Conservation (phyloP, 2,797 vertebrate genomes). For the Prionace glauca region DNA sequence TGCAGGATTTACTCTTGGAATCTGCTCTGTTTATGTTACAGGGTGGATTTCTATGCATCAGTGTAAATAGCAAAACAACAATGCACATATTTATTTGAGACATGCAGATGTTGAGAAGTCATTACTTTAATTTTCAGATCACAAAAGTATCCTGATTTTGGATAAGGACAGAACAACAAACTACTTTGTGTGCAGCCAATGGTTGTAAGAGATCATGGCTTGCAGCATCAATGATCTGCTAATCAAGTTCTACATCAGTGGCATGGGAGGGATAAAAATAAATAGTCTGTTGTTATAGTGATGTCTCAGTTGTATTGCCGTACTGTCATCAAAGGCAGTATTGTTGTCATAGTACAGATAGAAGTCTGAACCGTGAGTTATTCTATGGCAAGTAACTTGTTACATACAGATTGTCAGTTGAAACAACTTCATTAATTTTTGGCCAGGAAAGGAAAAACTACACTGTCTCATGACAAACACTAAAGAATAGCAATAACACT, state of each 20-base stretch:
- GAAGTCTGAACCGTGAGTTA: background rate
- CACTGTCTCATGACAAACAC: background rate
- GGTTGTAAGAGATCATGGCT: background rate
- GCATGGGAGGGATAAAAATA: background rate
- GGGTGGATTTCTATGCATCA: background rate
- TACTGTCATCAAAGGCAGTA: background rate
- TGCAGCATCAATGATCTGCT: background rate
- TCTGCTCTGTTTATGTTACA: background rate
- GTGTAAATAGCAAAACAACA: background rate
- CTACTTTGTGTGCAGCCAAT: background rate
- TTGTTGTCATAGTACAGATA: background rate
- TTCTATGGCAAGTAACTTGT: background rate
- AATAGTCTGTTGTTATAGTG: background rate
- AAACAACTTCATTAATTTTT: background rate
- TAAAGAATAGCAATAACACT: background rate
- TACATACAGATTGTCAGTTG: background rate
- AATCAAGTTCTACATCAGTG: background rate
- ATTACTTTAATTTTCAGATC: background rate
- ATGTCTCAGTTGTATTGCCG: background rate
- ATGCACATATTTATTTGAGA: background rate
- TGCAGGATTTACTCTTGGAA: background rate
- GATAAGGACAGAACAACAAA: background rate
- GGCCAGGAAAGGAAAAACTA: background rate
- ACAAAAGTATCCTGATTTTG: background rate
- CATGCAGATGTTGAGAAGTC: background rate